Percentiles rank a stretch among this genome's conserved stretches.
phyloP scores from a whole-genome alignment of 2,797 vertebrate species.

The Myripristis jacobus region DNA sequence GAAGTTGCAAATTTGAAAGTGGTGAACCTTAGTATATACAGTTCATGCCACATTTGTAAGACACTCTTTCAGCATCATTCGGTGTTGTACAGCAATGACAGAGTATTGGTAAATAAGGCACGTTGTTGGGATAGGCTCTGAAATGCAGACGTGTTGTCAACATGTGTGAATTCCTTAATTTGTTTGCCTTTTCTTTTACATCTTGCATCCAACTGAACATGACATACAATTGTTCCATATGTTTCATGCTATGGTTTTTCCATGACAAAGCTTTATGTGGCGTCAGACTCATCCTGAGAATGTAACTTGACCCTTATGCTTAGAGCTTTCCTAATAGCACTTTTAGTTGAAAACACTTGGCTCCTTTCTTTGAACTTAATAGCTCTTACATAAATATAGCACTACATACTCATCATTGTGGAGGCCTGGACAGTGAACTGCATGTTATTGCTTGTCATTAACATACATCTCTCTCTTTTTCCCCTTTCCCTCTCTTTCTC shows the following conservation, averaged over 20 bases:
- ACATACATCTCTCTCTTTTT: constrained; percentile 42
- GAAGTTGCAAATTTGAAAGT: no score
- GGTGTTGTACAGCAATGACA: not conserved
- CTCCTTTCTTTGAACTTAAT: constrained; percentile 57
- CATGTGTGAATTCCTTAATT: not conserved
- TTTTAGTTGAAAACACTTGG: constrained; percentile 49
- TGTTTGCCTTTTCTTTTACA: not conserved
- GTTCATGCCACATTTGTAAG: not conserved
- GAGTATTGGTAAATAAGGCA: not conserved
- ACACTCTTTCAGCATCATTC: not conserved
- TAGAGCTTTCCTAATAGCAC: constrained; percentile 33
- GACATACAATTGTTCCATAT: constrained; percentile 7
- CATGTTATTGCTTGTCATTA: constrained; percentile 76
- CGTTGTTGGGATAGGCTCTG: not conserved
- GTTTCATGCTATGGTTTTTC: constrained; percentile 27
- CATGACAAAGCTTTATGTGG: constrained; percentile 24
- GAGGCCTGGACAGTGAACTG: constrained; percentile 56
- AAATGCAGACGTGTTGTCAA: not conserved
- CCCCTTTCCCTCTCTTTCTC: constrained; percentile 13
- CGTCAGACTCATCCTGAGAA: constrained; percentile 23
- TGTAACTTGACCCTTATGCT: constrained; percentile 39
- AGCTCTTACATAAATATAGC: constrained; percentile 55
- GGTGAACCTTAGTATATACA: no score
- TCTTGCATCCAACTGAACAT: constrained; percentile 7
- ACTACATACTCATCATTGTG: constrained; percentile 58